Conservation (phyloP, 2,797 vertebrate species). For the Peromyscus eremicus region DNA sequence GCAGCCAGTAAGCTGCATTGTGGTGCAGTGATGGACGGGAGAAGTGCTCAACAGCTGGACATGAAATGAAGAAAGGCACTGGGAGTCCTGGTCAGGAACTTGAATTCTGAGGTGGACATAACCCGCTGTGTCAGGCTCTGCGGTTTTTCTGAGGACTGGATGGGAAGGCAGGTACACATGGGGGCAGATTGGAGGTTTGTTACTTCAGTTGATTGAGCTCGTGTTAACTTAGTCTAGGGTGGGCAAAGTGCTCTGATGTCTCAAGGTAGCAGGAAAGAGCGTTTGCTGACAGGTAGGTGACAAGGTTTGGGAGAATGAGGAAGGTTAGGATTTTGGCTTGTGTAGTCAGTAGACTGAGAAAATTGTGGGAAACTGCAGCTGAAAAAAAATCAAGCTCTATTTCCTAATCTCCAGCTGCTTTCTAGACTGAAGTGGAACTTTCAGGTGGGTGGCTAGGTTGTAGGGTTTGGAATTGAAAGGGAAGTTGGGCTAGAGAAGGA, state of each 20-base stretch:
- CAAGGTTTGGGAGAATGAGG: not conserved
- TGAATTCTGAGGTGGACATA: not conserved
- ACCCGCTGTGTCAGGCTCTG: not conserved
- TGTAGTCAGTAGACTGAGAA: not conserved
- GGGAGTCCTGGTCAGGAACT: not conserved
- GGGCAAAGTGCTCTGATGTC: not conserved
- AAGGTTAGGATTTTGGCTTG: not conserved
- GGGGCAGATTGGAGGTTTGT: not conserved
- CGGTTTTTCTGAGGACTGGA: not conserved
- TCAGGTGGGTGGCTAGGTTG: not conserved
- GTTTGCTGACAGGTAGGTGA: not conserved
- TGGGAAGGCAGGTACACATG: not conserved
- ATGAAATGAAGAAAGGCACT: not conserved
- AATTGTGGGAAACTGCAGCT: not conserved
- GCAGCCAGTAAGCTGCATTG: not conserved
- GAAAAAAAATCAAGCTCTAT: not conserved
- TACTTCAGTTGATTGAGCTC: not conserved
- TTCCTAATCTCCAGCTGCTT: not conserved
- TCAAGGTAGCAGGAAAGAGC: not conserved
- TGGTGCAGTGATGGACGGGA: not conserved
- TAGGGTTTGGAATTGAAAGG: not conserved
- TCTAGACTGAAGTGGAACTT: not conserved
- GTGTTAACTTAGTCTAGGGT: not conserved
- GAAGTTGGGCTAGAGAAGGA: not conserved
- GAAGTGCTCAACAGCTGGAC: not conserved